These are phyloP conservation scores for Palythoa grandiflora DNA, from an alignment of 92 coral and sea anemone genomes.

Conservation along the genomic window DNA sequence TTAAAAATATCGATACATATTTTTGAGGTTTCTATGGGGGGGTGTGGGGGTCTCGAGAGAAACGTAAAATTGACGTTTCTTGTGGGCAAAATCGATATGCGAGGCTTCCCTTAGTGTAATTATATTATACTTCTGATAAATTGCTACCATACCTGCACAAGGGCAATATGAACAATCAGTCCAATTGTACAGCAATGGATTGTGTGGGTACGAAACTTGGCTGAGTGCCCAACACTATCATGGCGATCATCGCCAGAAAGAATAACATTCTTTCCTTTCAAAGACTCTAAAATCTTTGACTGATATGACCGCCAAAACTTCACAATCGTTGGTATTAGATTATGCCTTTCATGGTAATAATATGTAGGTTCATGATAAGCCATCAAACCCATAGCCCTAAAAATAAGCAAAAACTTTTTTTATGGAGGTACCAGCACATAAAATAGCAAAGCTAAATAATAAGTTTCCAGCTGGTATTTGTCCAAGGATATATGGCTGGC, in stretches of 20 bases:
- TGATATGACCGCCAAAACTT: slow-evolving; percentile 55
- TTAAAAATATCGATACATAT: no score
- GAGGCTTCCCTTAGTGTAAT: background rate
- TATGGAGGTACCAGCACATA: slow-evolving; percentile 60
- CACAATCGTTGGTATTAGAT: slow-evolving; percentile 49
- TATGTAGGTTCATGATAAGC: slow-evolving; percentile 38
- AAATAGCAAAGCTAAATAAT: slow-evolving; percentile 56
- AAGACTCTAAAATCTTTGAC: slow-evolving; percentile 12
- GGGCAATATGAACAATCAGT: slow-evolving; percentile 37
- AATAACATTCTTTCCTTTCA: slow-evolving; percentile 45
- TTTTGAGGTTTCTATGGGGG: no score
- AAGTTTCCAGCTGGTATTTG: slow-evolving; percentile 58
- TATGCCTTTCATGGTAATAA: slow-evolving; percentile 48
- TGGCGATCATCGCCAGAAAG: slow-evolving; percentile 56
- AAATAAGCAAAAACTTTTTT: slow-evolving; percentile 34
- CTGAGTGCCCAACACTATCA: slow-evolving; percentile 64
- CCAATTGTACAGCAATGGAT: slow-evolving; percentile 56
- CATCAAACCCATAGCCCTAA: slow-evolving; percentile 56
- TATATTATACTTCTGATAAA: background rate
- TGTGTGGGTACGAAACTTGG: slow-evolving; percentile 58
- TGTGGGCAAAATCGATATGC: no score
- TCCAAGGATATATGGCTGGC: slow-evolving; percentile 58
- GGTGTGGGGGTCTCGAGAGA: no score
- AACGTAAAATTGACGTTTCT: no score
- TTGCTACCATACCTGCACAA: slow-evolving; percentile 52